These are phyloP conservation scores for Eleutherodactylus coqui DNA, from an alignment of 2,797 vertebrate species.

Conservation along the genomic window DNA sequence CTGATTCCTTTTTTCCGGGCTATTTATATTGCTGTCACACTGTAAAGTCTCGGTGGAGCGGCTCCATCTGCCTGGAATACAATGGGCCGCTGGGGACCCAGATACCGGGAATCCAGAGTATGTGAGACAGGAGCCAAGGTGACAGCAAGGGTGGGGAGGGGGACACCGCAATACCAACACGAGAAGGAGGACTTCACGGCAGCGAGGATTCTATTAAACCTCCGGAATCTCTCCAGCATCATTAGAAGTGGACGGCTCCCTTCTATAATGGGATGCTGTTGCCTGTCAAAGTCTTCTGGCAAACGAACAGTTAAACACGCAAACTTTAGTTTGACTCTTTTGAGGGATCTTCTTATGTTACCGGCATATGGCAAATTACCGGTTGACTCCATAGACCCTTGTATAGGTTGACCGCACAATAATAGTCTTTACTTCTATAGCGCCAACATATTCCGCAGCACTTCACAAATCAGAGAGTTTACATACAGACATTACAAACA, in stretches of 20 bases:
- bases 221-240: neutral
- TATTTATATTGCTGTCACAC: conserved; percentile 64
- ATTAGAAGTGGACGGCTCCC: neutral
- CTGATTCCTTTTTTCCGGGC: conserved; percentile 41
- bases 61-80: conserved; percentile 64
- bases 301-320: neutral
- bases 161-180: conserved; percentile 41
- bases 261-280: neutral
- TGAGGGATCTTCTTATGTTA: neutral
- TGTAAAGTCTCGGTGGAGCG: conserved; percentile 59
- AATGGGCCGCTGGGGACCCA: conserved; percentile 58
- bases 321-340: conserved; percentile 11
- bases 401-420: no score
- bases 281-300: neutral
- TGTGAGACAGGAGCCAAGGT: conserved; percentile 55
- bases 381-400: neutral
- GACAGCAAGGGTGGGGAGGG: conserved; percentile 54
- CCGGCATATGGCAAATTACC: neutral
- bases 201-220: conserved; percentile 7
- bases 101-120: conserved; percentile 53
- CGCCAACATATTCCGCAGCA: no score
- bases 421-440: no score
- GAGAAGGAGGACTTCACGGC: conserved; percentile 22
- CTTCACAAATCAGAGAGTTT: no score
- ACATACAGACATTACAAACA: no score